Evolutionary conservation across 2,113 vertebrate species (phyloP), one percentile per base, ranked within the genome.

Genomic region (Etheostoma spectabile): DNA sequence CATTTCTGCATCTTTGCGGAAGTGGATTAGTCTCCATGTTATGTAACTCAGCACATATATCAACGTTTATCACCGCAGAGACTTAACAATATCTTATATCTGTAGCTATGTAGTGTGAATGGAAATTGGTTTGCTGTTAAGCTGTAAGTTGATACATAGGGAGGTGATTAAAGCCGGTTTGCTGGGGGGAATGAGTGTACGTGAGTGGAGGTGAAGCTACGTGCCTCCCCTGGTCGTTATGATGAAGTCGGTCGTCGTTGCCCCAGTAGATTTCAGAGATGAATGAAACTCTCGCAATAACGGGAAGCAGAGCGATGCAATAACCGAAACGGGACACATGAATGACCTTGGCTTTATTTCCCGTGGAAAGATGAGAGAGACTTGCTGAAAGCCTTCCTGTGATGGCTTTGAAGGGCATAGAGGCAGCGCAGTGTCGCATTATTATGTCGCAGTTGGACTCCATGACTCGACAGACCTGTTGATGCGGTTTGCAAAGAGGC

Each of bases 1-100:
- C 61, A 19, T 18, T 75, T 72, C 81, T 85, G 86, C 90, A 91
- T 93, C 92, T 86, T 88, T 93, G 87, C 90, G 88, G 89, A 91
- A 92, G 91, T 92, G 79, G 89, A 83, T 88, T 81, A 83, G 78
- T 55, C 72, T 84, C 84, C 88, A 53, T 83, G 76, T 94, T 92
- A 90, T 27, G 66, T 85, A 91, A 91, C 68, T 42, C 12, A 11
- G 14, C 33, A 46, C 3, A 35, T 8, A 56, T 48, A 61, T 27
- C 21, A 1, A 22, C 8, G 15, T 62, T 30, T 60, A 49, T 63
- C 18, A 4, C 33, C 3, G 10, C 7, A 51, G 2, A 46, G 21
- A n/a, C 21, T 33, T 2, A 18, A 8, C 2, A 16, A 5, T 3
- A 49, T 4, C 19, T 1, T 0, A 0, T 12, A 0, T 3, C 6